Conservation (phyloP, 1,140 invertebrate genomes). For the Homalodisca vitripennis region DNA sequence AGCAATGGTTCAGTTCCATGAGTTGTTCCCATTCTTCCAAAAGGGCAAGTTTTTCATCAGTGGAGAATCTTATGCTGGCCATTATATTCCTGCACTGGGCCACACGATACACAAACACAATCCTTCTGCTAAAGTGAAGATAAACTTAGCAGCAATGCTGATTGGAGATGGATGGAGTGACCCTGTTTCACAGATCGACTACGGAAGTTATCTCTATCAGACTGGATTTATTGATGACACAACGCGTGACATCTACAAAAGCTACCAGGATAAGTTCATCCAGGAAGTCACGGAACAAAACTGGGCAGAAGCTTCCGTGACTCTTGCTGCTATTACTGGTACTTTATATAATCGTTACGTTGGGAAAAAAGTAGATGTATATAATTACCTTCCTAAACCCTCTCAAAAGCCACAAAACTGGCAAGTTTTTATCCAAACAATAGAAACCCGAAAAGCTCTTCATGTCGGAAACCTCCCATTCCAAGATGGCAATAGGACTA, state of each 20-base stretch:
- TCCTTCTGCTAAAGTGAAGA: constrained; percentile 52
- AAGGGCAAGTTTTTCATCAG: constrained; percentile 71
- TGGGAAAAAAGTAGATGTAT: not conserved
- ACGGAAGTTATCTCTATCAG: constrained; percentile 78
- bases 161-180: constrained; percentile 86
- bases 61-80: constrained; percentile 85
- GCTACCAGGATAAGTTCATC: constrained; percentile 15
- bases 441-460: constrained; percentile 62
- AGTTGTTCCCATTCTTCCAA: constrained; percentile 65
- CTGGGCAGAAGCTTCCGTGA: not conserved
- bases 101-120: constrained; percentile 73
- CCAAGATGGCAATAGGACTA: constrained; percentile 58
- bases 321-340: not conserved
- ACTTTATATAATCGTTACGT: not conserved
- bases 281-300: not conserved
- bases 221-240: constrained; percentile 54
- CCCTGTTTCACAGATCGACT: constrained; percentile 72
- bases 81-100: constrained; percentile 75
- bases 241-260: constrained; percentile 43
- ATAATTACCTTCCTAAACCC: constrained; percentile 61
- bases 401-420: constrained; percentile 40
- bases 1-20: constrained; percentile 60
- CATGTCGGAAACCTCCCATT: constrained; percentile 78
- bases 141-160: constrained; percentile 65
- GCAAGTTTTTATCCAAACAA: constrained; percentile 58